Evolutionary conservation across 2,888 invertebrate genomes (phyloP), one percentile per base, ranked within the genome.

Genomic region (Lingula anatina): DNA sequence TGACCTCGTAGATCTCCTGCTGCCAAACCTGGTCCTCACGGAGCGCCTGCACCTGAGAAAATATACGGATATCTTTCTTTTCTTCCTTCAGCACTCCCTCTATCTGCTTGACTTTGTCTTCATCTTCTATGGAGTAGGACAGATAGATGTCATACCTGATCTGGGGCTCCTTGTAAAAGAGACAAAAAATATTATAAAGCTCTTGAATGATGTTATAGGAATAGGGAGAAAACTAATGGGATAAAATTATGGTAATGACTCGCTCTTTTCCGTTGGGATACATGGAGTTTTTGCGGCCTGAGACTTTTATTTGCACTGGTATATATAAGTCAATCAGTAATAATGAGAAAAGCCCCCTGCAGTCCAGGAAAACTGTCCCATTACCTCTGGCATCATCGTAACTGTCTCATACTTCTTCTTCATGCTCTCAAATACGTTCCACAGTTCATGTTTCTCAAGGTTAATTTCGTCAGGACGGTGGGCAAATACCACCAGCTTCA

Each of bases 401-500:
- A 25, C 38, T 26, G 44, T 36, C 46, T 54, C 51, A 55, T 51
- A 53, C 23, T 53, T 51, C 2, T 43, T 25, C 48, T 59, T 54
- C 26, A 57, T 44, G 7, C 45, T 35, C 5, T 28, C 43, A 44
- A 60, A 55, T 9, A 46, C 23, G 9, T 48, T 27, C 2, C 55
- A 38, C 3, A 51, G 42, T 12, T 54, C 49, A 5, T 37, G 31
- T n/a, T 54, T 42, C n/a, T 27, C 39, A n/a, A 31, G 7, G 4
- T 28, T 36, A 7, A 49, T 36, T 7, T 26, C 7, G 24, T 45
- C 26, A 5, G 54, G 50, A n/a, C 57, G 44, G 3, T 25, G 20
- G 7, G 51, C 46, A 49, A 62, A 72, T 23, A 71, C 36, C 3
- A 72, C 70, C 39, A 73, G 56, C 53, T 71, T 71, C 20, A 72